phyloP scores from a whole-genome alignment of 2,113 vertebrate species.

The Carettochelys insculpta region DNA sequence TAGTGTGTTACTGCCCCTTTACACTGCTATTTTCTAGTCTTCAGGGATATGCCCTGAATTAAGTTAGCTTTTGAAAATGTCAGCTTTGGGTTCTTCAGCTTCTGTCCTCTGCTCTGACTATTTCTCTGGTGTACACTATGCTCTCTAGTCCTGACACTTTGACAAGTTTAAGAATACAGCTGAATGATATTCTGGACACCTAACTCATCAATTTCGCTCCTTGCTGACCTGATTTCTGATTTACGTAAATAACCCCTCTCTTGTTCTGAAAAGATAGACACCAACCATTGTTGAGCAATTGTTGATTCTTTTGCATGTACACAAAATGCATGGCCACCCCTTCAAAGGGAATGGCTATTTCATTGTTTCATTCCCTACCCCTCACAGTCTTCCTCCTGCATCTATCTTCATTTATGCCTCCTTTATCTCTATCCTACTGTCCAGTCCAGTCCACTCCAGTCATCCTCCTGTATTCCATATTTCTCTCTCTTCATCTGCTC shows the following conservation, averaged over 20 bases:
- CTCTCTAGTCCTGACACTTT: background rate
- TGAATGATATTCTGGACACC: background rate
- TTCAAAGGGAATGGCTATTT: background rate
- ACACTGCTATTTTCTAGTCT: background rate
- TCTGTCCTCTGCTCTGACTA: background rate
- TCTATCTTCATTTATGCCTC: rapidly evolving
- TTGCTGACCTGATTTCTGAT: background rate
- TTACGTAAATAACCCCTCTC: background rate
- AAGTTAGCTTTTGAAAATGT: conserved; percentile 26
- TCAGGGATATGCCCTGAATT: background rate
- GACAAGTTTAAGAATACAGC: background rate
- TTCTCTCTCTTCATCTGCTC: background rate
- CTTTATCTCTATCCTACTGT: background rate
- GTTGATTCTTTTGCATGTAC: background rate
- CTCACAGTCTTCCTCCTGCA: background rate
- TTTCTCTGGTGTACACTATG: background rate
- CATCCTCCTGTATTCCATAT: background rate
- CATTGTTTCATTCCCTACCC: background rate
- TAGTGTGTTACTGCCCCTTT: background rate
- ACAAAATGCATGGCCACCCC: background rate
- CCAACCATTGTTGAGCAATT: background rate
- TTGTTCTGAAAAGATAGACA: background rate
- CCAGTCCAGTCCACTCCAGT: too few relatives aligned
- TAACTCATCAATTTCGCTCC: background rate
- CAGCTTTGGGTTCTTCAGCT: conserved; percentile 5